phyloP scores from a whole-genome alignment of 53 echinoderm and acorn worm species.

The Luidia sarsii region DNA sequence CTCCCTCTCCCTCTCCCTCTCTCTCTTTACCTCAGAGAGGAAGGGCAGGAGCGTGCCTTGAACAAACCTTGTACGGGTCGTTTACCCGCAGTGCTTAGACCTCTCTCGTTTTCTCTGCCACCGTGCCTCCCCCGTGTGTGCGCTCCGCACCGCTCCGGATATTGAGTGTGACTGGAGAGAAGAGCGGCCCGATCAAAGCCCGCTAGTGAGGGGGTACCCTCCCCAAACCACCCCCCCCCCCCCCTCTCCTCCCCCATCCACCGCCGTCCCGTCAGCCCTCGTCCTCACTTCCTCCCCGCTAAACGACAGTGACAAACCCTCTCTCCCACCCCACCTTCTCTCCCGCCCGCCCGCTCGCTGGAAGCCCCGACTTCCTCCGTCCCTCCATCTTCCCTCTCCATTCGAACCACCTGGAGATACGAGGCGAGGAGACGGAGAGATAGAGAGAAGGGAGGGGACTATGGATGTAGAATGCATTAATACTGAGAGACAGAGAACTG shows the following conservation, averaged over 20 bases:
- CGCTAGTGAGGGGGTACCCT: too few relatives aligned
- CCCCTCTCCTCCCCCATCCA: too few relatives aligned
- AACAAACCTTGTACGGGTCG: background rate
- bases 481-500: background rate
- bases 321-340: background rate
- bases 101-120: background rate
- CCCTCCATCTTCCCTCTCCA: background rate
- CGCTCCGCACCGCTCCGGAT: slow-evolving; percentile 30
- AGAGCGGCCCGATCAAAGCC: slow-evolving; percentile 57
- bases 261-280: slow-evolving; percentile 45
- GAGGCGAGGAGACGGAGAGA: too few relatives aligned
- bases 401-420: slow-evolving; percentile 50
- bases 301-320: slow-evolving; percentile 44
- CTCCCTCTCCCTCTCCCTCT: too few relatives aligned
- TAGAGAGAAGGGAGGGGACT: too few relatives aligned
- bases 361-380: too few relatives aligned
- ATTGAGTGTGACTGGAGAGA: slow-evolving; percentile 59
- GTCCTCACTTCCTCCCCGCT: slow-evolving; percentile 44
- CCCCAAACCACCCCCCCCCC: too few relatives aligned
- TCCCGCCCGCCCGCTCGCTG: too few relatives aligned
- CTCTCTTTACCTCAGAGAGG: too few relatives aligned
- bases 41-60: background rate
- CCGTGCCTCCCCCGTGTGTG: background rate
- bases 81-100: slow-evolving; percentile 4
- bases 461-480: background rate